A percentile compares a stretch with the other conserved stretches of the same genome.
These are phyloP conservation scores for Ctenopoma multispine DNA, from an alignment of 2,797 vertebrate species.

Conservation along the genomic window DNA sequence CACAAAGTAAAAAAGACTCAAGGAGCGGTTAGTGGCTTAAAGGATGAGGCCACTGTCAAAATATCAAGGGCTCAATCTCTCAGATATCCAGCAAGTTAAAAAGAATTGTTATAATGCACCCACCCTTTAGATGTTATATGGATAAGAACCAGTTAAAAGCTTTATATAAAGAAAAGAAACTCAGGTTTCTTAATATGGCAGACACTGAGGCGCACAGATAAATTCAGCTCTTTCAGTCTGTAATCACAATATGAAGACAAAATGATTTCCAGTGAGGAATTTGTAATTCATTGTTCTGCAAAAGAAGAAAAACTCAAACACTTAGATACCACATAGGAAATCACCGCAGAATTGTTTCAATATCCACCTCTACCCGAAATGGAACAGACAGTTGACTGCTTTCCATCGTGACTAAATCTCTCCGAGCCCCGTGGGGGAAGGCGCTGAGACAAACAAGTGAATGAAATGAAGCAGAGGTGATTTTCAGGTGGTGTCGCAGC, in stretches of 20 bases:
- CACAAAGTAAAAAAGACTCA: neutral
- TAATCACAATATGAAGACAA: conserved; percentile 34
- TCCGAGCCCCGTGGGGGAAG: conserved; percentile 22
- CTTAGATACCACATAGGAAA: conserved; percentile 60
- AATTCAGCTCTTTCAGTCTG: conserved; percentile 19
- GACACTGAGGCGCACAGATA: neutral
- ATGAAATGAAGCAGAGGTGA: conserved; percentile 69
- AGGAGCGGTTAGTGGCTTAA: neutral
- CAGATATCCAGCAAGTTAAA: neutral
- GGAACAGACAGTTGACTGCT: conserved; percentile 58
- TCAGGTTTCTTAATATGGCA: neutral
- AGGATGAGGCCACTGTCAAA: neutral
- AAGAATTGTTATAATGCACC: rapidly evolving
- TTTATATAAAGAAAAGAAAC: conserved; percentile 1
- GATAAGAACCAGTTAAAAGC: conserved; percentile 3
- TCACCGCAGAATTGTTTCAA: conserved; percentile 56
- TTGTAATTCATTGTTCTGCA: conserved; percentile 54
- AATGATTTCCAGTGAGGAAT: conserved; percentile 19
- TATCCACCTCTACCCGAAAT: conserved; percentile 39
- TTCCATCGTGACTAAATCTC: conserved; percentile 61
- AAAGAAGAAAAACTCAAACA: conserved; percentile 45
- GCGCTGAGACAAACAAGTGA: conserved; percentile 57
- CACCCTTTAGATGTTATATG: neutral
- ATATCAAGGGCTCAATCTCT: neutral
- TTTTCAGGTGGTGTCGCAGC: conserved; percentile 60